These are phyloP conservation scores for Drosophila simulans DNA, from an alignment of 1,140 invertebrate species.

Conservation along the genomic window DNA sequence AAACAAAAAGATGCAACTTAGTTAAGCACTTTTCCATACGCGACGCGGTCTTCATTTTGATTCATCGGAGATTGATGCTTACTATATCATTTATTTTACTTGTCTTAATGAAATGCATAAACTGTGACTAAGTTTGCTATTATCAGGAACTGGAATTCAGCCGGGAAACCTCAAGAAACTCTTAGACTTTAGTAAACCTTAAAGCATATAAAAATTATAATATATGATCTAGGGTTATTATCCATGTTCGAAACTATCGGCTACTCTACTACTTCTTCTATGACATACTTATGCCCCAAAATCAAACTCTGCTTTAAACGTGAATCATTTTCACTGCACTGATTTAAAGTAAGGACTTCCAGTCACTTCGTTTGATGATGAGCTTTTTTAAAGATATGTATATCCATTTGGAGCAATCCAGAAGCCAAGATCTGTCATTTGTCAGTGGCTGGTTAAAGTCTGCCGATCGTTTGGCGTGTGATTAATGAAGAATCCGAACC, in stretches of 20 bases:
- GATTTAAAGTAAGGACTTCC: neutral
- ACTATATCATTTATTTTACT: neutral
- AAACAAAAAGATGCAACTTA: slow-evolving; percentile 39
- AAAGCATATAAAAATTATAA: too few relatives aligned
- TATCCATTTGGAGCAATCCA: slow-evolving; percentile 8
- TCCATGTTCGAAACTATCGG: too few relatives aligned
- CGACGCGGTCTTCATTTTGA: slow-evolving; percentile 10
- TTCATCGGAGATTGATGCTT: slow-evolving; percentile 1
- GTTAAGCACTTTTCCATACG: slow-evolving; percentile 21
- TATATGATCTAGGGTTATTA: too few relatives aligned
- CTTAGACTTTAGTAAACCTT: neutral
- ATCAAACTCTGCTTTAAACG: neutral
- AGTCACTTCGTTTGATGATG: neutral
- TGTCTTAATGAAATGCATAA: neutral
- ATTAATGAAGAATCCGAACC: neutral
- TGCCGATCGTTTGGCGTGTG: slow-evolving; percentile 6
- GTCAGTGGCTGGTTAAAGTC: neutral
- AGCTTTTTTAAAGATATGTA: neutral
- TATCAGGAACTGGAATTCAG: slow-evolving; percentile 1
- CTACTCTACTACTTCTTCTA: too few relatives aligned
- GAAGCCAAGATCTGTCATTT: slow-evolving; percentile 7
- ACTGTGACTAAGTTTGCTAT: slow-evolving; percentile 6
- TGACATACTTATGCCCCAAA: too few relatives aligned
- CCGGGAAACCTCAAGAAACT: too few relatives aligned
- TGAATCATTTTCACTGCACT: neutral